Conservation (phyloP, 2,113 vertebrate genomes). For the Cavia aperea region DNA sequence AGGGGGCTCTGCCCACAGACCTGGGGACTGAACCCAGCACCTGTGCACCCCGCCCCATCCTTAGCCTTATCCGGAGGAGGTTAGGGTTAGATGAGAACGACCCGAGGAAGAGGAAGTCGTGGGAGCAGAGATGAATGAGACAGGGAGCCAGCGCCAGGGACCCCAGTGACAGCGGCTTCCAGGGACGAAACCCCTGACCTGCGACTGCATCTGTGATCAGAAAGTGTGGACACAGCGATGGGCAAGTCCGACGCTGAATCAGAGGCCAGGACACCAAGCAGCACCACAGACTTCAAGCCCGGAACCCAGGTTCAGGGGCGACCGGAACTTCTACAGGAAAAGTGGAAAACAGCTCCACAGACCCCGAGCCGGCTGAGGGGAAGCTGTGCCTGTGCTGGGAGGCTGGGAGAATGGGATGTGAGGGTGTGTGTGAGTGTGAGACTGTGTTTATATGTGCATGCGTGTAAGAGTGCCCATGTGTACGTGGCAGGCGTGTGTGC, state of each 20-base stretch:
- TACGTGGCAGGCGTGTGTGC: no score
- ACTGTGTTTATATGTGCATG: not conserved
- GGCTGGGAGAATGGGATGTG: not conserved
- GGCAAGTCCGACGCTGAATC: not conserved
- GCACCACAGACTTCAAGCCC: not conserved
- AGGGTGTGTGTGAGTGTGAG: not conserved
- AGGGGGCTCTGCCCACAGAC: not conserved
- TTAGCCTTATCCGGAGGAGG: no score
- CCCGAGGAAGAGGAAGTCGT: not conserved
- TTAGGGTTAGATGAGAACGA: not conserved
- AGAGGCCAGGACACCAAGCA: not conserved
- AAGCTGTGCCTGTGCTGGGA: not conserved
- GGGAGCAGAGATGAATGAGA: not conserved
- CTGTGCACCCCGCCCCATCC: not conserved
- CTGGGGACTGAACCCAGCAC: not conserved
- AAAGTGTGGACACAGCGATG: not conserved
- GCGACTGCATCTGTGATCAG: not conserved
- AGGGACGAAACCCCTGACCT: not conserved
- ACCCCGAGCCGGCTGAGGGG: not conserved
- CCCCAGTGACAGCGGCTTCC: rapidly evolving
- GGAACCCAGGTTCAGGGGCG: not conserved
- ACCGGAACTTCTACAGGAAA: not conserved
- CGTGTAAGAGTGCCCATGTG: not conserved
- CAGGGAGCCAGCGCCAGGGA: not conserved
- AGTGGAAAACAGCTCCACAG: not conserved